These are phyloP conservation scores for Aspidoscelis tigris DNA, from an alignment of 2,113 vertebrate genomes.

Conservation along the genomic window DNA sequence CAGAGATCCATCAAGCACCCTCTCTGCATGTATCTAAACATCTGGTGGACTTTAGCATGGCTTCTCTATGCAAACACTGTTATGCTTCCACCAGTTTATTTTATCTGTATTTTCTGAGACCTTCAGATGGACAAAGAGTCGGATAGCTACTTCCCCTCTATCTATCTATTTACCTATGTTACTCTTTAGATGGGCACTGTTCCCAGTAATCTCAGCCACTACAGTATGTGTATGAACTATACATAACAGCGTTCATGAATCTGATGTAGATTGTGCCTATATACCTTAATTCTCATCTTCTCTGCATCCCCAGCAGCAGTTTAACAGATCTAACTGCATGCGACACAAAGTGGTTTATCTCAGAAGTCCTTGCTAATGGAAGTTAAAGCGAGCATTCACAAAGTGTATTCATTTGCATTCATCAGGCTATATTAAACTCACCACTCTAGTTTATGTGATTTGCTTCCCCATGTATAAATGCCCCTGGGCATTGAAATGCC, in stretches of 20 bases:
- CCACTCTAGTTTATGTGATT: slow-evolving; percentile 12
- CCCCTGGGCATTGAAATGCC: background rate
- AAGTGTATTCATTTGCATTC: slow-evolving; percentile 20
- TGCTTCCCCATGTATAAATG: slow-evolving; percentile 20
- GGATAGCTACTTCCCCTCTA: no score
- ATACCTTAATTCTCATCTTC: background rate
- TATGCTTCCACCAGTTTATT: no score
- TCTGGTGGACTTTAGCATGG: no score
- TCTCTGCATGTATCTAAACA: no score
- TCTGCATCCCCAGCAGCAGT: background rate
- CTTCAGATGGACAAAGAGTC: no score
- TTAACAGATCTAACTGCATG: background rate
- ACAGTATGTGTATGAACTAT: background rate
- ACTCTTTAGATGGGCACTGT: no score
- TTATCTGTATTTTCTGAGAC: no score
- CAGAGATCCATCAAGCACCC: no score
- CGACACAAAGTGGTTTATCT: slow-evolving; percentile 9
- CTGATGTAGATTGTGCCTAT: background rate
- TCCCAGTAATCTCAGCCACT: no score
- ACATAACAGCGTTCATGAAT: background rate
- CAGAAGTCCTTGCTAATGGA: background rate
- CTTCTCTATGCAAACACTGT: no score
- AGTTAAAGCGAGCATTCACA: slow-evolving; percentile 13
- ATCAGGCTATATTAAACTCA: slow-evolving; percentile 8
- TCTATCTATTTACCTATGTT: no score